These are phyloP conservation scores for Podarcis muralis DNA, from an alignment of 2,113 vertebrate species.

Conservation along the genomic window DNA sequence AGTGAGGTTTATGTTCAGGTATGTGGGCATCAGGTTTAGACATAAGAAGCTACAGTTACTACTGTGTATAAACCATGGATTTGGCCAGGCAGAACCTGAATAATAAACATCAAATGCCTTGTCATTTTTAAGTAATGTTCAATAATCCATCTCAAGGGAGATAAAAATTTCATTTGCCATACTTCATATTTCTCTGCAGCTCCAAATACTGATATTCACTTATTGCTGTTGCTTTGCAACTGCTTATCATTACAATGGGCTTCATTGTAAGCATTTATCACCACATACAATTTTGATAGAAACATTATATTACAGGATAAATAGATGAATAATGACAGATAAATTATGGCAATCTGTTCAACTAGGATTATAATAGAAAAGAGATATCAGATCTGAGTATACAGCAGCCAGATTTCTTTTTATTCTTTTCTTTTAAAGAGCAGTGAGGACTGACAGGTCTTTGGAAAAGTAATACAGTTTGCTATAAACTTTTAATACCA, in stretches of 20 bases:
- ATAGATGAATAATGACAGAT: conserved; percentile 19
- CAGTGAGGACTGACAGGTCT: conserved; percentile 13
- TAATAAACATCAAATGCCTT: conserved; percentile 11
- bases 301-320: conserved; percentile 37
- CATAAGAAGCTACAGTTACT: neutral
- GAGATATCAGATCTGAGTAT: conserved; percentile 27
- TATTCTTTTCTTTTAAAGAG: neutral
- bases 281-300: neutral
- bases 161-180: conserved; percentile 22
- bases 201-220: neutral
- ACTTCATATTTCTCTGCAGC: conserved; percentile 15
- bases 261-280: conserved; percentile 12
- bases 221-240: conserved; percentile 33
- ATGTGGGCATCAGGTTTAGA: neutral
- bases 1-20: neutral
- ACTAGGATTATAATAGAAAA: conserved; percentile 16
- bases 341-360: conserved; percentile 8
- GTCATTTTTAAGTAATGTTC: conserved; percentile 9
- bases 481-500: conserved; percentile 26
- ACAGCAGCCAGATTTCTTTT: neutral
- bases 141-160: neutral
- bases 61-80: neutral
- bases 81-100: neutral
- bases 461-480: conserved; percentile 18
- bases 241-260: conserved; percentile 38